Base-by-base conservation (phyloP, 2,797 vertebrate species). In the Macrochelys suwanniensis region DNA sequence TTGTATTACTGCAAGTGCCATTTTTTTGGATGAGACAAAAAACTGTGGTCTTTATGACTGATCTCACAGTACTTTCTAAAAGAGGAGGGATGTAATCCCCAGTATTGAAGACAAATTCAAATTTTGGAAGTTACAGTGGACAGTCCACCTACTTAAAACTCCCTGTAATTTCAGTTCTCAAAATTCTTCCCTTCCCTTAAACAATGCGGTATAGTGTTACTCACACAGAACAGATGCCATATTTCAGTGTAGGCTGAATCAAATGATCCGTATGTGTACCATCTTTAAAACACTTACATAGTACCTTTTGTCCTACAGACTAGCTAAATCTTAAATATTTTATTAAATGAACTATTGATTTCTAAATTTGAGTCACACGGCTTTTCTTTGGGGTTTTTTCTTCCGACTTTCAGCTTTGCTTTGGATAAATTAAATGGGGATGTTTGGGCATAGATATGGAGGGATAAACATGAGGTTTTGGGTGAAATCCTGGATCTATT, bases 181-280 rank as follows among this genome's bases (percentile, higher is more conserved):
- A 95, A 82, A 26, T 57, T 97, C 90, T 96, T 94, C 57, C 25
- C 56, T 84, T 80, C 95, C 79, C 94, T 85, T 92, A 97, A 96
- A 92, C 95, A 97, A 94, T 95, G 92, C 86, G 88, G 90, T 11
- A 83, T 79, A 0, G 3, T 53, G 17, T 68, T 81, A 81, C 25
- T 53, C 28, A 61, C 85, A 57, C 5, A 33, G 42, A 59, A 81
- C 26, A 21, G 51, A 59, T 83, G 19, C 88, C 96, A 88, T 3
- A 10, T 49, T 88, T 88, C 54, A 82, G 28, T 56, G 10, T 28
- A 80, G 47, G 37, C 23, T 87, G 89, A 74, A 85, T 56, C 49
- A 96, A 78, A 93, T 93, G 92, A 93, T 71, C 86, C 57, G 56
- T 54, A 85, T 93, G 47, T 82, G 42, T 0, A 3, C 47, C 82